Base-by-base conservation (phyloP, 2,797 vertebrate species). In the Heteromormyrus szaboi region DNA sequence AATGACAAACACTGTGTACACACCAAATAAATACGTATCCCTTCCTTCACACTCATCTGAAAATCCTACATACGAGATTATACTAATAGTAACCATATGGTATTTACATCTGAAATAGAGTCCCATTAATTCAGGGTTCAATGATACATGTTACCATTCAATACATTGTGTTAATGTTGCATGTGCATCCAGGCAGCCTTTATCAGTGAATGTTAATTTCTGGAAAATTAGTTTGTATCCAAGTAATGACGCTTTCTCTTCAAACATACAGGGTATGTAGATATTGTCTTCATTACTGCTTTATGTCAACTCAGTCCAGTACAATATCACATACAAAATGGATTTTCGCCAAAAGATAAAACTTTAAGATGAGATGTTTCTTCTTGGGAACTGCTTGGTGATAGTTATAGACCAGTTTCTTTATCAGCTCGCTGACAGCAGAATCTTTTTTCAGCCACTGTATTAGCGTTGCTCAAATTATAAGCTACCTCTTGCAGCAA, bases 21-120 rank as follows among this genome's bases (percentile, higher is more conserved):
- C 81, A 87, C 41, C 44, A 44, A 89, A 93, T 90, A 51, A 93
- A 92, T 92, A 92, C 89, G 90, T 90, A 90, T 90, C 90, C 92
- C 90, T 12, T 37, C 79, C 68, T 89, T 76, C n/a, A 3, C 9
- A 14, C 90, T 90, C 81, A 85, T 90, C 88, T 91, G 90, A 90
- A 92, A 92, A 93, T 91, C 94, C 95, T 95, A 94, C 92, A 92
- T 91, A 76, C 44, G 93, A 91, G 91, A 93, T 93, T 93, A 95
- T 93, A 94, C 93, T 95, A 93, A 94, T 91, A 94, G 93, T 91
- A 93, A 91, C 92, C 90, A 92, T 93, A 93, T 93, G 92, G 89
- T 96, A 95, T 96, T 94, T 95, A 95, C 95, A 96, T 92, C 92
- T 89, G 91, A 89, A 88, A 83, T 92, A 92, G 92, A 93, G 93